These are phyloP conservation scores for Sterrhoptilus dennistouni DNA, from an alignment of 2,113 vertebrate genomes.

Conservation along the genomic window DNA sequence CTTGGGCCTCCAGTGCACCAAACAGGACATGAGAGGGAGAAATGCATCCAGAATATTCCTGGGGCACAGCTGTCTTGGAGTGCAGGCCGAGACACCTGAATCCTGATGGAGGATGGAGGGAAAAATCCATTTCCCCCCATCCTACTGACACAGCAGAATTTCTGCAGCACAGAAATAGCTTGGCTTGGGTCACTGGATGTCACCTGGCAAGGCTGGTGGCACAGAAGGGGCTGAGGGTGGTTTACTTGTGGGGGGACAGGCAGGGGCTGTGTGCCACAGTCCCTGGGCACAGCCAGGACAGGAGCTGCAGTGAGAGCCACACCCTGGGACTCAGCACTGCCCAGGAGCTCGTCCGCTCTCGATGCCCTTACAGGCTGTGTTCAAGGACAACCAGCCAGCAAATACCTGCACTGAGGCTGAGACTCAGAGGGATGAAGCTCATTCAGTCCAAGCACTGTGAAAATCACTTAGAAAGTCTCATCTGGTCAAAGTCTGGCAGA, in stretches of 20 bases:
- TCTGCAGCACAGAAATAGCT: too few species aligned
- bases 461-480: neutral
- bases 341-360: fast-evolving
- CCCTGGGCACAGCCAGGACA: neutral
- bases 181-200: neutral
- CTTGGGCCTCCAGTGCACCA: neutral
- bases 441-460: neutral
- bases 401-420: neutral
- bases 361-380: neutral
- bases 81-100: fast-evolving
- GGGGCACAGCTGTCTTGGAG: neutral
- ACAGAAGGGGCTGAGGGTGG: neutral
- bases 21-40: neutral
- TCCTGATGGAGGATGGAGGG: neutral
- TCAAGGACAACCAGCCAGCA: neutral
- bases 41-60: neutral
- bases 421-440: neutral
- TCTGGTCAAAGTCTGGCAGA: neutral
- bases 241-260: neutral
- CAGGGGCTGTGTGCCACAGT: neutral
- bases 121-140: neutral
- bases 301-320: neutral
- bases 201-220: neutral
- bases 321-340: fast-evolving
- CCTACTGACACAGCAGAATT: neutral